A percentile compares a stretch with the other conserved stretches of the same genome.
phyloP scores from a whole-genome alignment of 1,140 invertebrate genomes.

The Phortica variegata region DNA sequence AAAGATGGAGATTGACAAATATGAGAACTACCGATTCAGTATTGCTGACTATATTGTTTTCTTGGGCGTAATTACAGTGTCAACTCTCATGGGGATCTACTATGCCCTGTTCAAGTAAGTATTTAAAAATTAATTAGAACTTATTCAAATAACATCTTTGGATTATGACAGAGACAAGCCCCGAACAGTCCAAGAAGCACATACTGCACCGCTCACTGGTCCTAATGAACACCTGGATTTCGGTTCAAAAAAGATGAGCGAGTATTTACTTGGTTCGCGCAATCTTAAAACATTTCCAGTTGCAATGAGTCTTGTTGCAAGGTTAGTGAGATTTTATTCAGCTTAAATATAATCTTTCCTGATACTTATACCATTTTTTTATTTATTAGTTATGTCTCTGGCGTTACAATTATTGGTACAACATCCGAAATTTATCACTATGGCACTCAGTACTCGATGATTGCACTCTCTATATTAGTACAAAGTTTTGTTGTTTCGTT shows the following conservation, averaged over 20 bases:
- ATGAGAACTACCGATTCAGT: conserved; percentile 41
- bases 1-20: background rate
- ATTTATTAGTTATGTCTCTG: conserved; percentile 76
- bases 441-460: conserved; percentile 79
- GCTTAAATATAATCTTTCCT: too few species aligned
- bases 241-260: conserved; percentile 59
- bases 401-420: conserved; percentile 83
- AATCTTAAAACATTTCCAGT: conserved; percentile 76
- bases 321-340: conserved; percentile 62
- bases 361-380: too few species aligned
- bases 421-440: conserved; percentile 86
- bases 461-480: conserved; percentile 67
- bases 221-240: conserved; percentile 31
- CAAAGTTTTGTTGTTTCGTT: conserved; percentile 68
- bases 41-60: conserved; percentile 66
- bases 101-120: conserved; percentile 63
- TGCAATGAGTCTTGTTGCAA: conserved; percentile 78
- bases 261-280: conserved; percentile 73
- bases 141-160: conserved; percentile 4
- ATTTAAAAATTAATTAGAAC: background rate
- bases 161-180: too few species aligned
- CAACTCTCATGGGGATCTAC: conserved; percentile 71
- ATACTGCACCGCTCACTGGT: background rate
- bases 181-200: background rate
- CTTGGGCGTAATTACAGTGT: conserved; percentile 63